Percentiles rank a stretch among this genome's conserved stretches.
Conservation (phyloP, 1,140 invertebrate genomes). For the Anoplophora glabripennis region DNA sequence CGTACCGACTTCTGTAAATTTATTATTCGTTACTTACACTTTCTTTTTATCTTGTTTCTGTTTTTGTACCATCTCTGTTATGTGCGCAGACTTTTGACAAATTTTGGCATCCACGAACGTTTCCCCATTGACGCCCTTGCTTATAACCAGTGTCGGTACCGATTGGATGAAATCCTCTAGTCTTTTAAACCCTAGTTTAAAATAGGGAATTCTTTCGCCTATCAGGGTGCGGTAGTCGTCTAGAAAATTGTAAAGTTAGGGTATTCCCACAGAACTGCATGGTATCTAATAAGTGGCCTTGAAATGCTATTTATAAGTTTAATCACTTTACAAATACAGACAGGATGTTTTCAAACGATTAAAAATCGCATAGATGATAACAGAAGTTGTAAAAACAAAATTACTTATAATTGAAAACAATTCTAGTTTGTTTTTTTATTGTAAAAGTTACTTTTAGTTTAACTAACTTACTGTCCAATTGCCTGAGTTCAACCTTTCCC, state of each 20-base stretch:
- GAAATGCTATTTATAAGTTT: not conserved
- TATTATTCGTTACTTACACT: conserved; percentile 20
- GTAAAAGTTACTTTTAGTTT: not conserved
- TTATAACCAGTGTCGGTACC: conserved; percentile 53
- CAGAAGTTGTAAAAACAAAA: too few relatives aligned
- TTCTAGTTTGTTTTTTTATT: too few relatives aligned
- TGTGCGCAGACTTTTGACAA: conserved; percentile 56
- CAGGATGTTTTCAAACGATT: not conserved
- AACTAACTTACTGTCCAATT: conserved; percentile 30
- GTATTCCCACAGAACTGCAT: not conserved
- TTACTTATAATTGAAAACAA: too few relatives aligned
- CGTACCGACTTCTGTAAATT: not conserved
- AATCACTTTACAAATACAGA: not conserved
- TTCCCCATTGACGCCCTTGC: conserved; percentile 48
- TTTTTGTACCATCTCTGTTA: conserved; percentile 56
- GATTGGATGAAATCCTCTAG: conserved; percentile 57
- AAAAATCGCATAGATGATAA: not conserved
- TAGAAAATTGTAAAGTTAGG: conserved; percentile 25
- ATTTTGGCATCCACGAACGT: conserved; percentile 55
- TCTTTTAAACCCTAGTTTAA: conserved; percentile 54
- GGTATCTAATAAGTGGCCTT: not conserved
- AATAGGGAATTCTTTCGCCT: conserved; percentile 58
- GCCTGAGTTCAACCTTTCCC: not conserved
- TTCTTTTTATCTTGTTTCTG: conserved; percentile 53
- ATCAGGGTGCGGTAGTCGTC: conserved; percentile 57